A percentile compares a stretch with the other conserved stretches of the same genome.
Conservation (phyloP, 2,888 invertebrate genomes). For the Disparrhopalites patrizii region DNA sequence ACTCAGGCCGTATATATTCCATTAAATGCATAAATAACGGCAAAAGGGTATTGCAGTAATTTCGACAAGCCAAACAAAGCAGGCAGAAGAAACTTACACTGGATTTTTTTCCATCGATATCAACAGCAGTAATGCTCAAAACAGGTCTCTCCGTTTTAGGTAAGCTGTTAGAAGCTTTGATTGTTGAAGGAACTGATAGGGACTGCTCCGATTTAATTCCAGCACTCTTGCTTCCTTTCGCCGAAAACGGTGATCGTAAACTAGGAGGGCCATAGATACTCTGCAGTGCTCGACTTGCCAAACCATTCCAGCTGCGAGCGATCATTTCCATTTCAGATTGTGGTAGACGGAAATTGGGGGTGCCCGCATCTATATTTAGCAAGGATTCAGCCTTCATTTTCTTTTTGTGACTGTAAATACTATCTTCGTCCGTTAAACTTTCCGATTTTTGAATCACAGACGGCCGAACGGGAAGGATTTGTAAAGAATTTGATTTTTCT, state of each 20-base stretch:
- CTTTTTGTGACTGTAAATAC: slow-evolving; percentile 22
- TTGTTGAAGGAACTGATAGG: slow-evolving; percentile 2
- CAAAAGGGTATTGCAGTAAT: too few species aligned
- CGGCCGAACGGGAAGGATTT: slow-evolving; percentile 45
- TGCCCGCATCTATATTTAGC: neutral
- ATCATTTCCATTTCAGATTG: slow-evolving; percentile 12
- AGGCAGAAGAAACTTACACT: too few species aligned
- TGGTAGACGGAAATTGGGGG: neutral
- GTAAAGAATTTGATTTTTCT: slow-evolving; percentile 45
- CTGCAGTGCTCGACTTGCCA: slow-evolving; percentile 4
- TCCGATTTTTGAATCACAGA: slow-evolving; percentile 37
- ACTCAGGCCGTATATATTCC: neutral
- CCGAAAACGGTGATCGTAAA: neutral
- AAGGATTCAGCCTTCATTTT: slow-evolving; percentile 33
- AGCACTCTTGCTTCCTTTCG: neutral
- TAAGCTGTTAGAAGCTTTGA: neutral
- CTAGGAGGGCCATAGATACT: slow-evolving; percentile 2
- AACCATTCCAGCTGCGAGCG: slow-evolving; percentile 16
- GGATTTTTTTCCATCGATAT: slow-evolving; percentile 15
- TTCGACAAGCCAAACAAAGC: too few species aligned
- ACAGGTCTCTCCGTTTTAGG: slow-evolving; percentile 24
- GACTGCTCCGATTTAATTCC: slow-evolving; percentile 6
- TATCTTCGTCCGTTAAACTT: slow-evolving; percentile 9
- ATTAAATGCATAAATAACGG: neutral
- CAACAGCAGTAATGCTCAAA: slow-evolving; percentile 29